These are phyloP conservation scores for Nycticebus coucang DNA, from an alignment of 2,113 vertebrate species.

Conservation along the genomic window DNA sequence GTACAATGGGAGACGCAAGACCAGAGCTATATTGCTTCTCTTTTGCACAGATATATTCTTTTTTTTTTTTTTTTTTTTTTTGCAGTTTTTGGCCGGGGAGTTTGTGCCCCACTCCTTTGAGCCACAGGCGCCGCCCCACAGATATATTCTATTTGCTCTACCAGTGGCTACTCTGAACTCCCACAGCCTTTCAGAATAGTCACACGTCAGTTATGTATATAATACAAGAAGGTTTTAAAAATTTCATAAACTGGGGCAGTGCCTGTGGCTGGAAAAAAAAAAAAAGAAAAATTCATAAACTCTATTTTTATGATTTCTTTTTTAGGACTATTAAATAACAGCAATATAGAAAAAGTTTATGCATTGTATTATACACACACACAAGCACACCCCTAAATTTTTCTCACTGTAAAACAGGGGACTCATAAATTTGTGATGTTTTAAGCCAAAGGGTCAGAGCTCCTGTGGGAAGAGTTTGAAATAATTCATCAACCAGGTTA, in stretches of 20 bases:
- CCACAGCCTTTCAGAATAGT: not conserved
- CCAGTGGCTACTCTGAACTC: not conserved
- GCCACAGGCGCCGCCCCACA: no score
- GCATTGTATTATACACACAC: not conserved
- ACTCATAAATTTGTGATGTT: not conserved
- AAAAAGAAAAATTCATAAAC: not conserved
- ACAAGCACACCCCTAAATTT: not conserved
- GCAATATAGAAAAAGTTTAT: not conserved
- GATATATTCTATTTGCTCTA: no score
- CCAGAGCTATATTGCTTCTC: not conserved
- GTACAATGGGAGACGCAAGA: not conserved
- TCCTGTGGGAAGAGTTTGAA: not conserved
- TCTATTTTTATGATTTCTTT: not conserved
- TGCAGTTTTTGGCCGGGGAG: no score
- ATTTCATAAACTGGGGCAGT: not conserved
- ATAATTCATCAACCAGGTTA: not conserved
- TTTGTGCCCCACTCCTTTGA: no score
- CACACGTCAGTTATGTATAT: not conserved
- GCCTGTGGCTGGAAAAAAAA: no score
- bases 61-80: no score
- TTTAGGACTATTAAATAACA: constrained; percentile 2
- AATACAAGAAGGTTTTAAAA: not conserved
- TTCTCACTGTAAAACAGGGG: not conserved
- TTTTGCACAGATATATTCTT: not conserved
- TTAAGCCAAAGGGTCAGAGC: not conserved